These are phyloP conservation scores for Triplophysa bombifrons DNA, from an alignment of 2,797 vertebrate species.

Conservation along the genomic window DNA sequence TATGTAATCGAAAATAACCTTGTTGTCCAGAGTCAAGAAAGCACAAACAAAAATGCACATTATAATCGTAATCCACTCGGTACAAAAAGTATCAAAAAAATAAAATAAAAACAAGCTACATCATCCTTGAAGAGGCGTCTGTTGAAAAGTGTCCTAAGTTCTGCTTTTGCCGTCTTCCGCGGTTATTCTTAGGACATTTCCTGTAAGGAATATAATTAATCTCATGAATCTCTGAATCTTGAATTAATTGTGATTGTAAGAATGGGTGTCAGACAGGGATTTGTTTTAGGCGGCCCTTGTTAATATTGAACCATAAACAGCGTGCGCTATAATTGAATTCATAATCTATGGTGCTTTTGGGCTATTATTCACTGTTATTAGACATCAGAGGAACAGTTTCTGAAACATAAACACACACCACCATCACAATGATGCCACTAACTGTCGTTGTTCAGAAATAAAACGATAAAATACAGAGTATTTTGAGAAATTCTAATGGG, in stretches of 20 bases:
- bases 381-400: not conserved
- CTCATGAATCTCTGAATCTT: not conserved
- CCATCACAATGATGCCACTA: not conserved
- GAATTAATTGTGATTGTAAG: too few species aligned
- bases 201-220: conserved; percentile 68
- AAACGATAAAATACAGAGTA: too few species aligned
- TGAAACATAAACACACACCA: too few species aligned
- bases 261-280: not conserved
- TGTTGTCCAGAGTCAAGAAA: conserved; percentile 52
- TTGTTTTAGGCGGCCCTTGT: not conserved
- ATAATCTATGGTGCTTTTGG: not conserved
- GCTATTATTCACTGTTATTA: not conserved
- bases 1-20: conserved; percentile 60
- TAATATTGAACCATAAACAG: not conserved
- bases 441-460: too few species aligned
- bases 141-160: conserved; percentile 96
- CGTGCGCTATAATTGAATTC: not conserved
- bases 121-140: conserved; percentile 94
- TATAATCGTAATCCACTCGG: conserved; percentile 86
- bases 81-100: conserved; percentile 73
- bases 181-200: conserved; percentile 95
- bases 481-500: too few species aligned
- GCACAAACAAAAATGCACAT: conserved; percentile 75
- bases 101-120: conserved; percentile 83
- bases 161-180: conserved; percentile 96